Percentiles rank a stretch among this genome's conserved stretches.
phyloP scores from a whole-genome alignment of 2,113 vertebrate species.

The Monarcha castaneiventris region DNA sequence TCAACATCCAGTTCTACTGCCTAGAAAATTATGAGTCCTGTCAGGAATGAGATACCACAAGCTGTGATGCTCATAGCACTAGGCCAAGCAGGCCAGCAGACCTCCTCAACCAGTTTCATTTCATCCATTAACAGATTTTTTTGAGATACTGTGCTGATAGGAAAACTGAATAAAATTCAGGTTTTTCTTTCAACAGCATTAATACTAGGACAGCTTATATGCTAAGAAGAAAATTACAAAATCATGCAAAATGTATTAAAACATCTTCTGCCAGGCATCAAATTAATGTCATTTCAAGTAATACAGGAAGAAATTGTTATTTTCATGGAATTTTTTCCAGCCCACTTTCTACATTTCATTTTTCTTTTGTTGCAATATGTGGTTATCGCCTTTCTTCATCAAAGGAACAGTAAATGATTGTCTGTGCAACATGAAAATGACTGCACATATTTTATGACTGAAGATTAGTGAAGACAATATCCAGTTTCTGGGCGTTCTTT shows the following conservation, averaged over 20 bases:
- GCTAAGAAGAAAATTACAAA: not conserved
- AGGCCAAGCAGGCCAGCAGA: not conserved
- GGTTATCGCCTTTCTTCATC: not conserved
- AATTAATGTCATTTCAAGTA: not conserved
- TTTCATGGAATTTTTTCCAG: conserved; percentile 6
- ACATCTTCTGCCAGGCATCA: not conserved
- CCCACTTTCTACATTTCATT: not conserved
- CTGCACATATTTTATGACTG: conserved; percentile 9
- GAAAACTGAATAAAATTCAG: not conserved
- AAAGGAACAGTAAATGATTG: not conserved
- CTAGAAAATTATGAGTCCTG: not conserved
- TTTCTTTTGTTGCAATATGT: not conserved
- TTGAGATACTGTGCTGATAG: not conserved
- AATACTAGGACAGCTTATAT: not conserved
- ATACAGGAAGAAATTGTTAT: conserved; percentile 11
- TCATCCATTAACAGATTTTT: not conserved
- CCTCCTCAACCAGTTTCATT: not conserved
- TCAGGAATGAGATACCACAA: not conserved
- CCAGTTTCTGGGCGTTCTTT: conserved; percentile 4
- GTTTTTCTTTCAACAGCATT: not conserved
- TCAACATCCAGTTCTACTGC: not conserved
- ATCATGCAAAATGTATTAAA: not conserved
- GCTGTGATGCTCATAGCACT: not conserved
- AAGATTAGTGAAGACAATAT: conserved; percentile 12
- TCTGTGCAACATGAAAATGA: not conserved